phyloP scores from a whole-genome alignment of 2,797 vertebrate species.

The Karalla daura region DNA sequence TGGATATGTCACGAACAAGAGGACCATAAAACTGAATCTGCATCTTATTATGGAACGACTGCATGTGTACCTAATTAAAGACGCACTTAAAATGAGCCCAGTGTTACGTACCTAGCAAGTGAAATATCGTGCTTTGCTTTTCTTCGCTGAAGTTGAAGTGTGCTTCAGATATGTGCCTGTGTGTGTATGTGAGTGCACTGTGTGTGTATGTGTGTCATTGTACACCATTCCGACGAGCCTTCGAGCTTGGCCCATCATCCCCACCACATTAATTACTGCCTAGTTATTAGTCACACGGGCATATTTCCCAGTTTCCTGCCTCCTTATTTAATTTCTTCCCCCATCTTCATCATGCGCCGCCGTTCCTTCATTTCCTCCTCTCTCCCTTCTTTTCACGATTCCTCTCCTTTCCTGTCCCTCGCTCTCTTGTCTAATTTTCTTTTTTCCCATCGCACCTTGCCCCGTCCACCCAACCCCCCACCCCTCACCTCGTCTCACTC shows the following conservation, averaged over 20 bases:
- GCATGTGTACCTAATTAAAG: too few species aligned
- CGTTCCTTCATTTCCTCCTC: background rate
- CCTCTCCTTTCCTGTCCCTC: background rate
- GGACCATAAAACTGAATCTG: too few species aligned
- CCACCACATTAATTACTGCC: slow-evolving; percentile 16
- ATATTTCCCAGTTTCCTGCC: background rate
- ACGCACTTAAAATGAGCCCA: background rate
- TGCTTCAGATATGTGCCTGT: background rate
- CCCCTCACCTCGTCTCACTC: background rate
- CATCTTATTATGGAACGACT: too few species aligned
- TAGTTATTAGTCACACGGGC: slow-evolving; percentile 5
- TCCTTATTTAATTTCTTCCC: slow-evolving; percentile 3
- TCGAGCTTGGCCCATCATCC: background rate
- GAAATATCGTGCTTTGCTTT: background rate
- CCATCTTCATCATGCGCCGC: too few species aligned
- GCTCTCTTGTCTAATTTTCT: slow-evolving; percentile 11
- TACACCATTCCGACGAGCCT: background rate
- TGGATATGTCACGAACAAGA: too few species aligned
- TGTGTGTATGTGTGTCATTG: too few species aligned
- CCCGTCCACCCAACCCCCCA: too few species aligned
- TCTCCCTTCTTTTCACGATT: too few species aligned
- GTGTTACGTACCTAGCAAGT: background rate
- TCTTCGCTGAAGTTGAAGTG: background rate
- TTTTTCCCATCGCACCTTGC: slow-evolving; percentile 18
- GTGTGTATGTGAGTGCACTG: too few species aligned